Percentiles rank a stretch among this genome's conserved stretches.
phyloP scores from a whole-genome alignment of 2,113 vertebrate genomes.

The Nothocercus nigrocapillus region DNA sequence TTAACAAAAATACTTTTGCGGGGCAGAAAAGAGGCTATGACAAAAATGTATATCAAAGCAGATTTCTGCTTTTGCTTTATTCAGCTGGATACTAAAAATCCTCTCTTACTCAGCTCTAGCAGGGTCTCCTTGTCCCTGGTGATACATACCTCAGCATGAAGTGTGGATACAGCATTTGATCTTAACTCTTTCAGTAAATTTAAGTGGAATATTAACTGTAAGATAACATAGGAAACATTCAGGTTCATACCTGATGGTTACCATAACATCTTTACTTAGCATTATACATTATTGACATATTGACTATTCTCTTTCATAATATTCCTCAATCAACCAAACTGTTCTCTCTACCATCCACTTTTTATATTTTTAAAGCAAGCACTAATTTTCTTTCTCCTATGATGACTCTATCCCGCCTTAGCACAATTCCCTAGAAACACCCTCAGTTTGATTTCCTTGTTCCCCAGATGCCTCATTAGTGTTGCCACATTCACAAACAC shows the following conservation, averaged over 20 bases:
- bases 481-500: neutral
- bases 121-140: fast-evolving
- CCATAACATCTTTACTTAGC: neutral
- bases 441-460: neutral
- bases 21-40: neutral
- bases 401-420: neutral
- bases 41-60: neutral
- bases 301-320: neutral
- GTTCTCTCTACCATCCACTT: neutral
- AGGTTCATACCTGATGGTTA: neutral
- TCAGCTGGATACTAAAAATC: neutral
- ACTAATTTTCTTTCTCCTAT: neutral
- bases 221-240: neutral
- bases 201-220: neutral
- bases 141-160: neutral
- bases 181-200: neutral
- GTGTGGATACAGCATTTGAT: neutral
- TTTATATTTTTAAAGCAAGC: neutral
- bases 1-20: neutral
- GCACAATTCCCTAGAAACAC: neutral
- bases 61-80: neutral
- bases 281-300: neutral
- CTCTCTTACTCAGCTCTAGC: neutral
- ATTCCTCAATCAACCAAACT: neutral
- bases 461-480: neutral